Evolutionary conservation across 2,888 invertebrate species (phyloP), one percentile per base, ranked within the genome.

Genomic region (Ptychoptera contaminata): DNA sequence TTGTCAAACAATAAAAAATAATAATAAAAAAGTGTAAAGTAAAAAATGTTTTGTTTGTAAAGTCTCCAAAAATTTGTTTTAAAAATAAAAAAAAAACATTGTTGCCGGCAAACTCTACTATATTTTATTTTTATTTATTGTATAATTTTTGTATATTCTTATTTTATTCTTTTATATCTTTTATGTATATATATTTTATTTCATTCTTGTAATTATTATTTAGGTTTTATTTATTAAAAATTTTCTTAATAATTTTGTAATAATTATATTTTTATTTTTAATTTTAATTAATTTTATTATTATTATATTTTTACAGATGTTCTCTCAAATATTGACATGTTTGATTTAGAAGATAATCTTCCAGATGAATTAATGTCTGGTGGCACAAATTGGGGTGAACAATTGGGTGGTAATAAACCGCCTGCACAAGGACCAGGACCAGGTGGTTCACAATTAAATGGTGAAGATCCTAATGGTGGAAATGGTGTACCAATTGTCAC

Each of bases 291-390:
- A 37, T 34, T 15, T 39, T 42, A 47, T 49, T 41, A 51, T 54
- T 48, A 49, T n/a, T n/a, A n/a, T n/a, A n/a, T n/a, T n/a, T n/a
- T n/a, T n/a, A n/a, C 16, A 79, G 85, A 84, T 75, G 78, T 82
- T 64, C 77, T 82, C 65, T 80, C 84, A 54, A 84, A 82, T 70
- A 77, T 79, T 63, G 82, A 83, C 62, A 84, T 86, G 76, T 82
- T 84, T 65, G 85, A 86, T 69, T 74, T 91, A 66, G 91, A 91
- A 68, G 87, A 88, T 68, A 84, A 88, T 67, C 76, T 92, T 56
- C 91, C 91, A 39, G 90, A 91, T 69, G 91, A 91, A 67, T 71
- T 92, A 53, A 82, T 88, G 67, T 74, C 76, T 44, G 76, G 76
- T 46, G 74, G 78, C 53, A 77, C 79, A 54, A 58, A 57, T 49